A percentile compares a stretch with the other conserved stretches of the same genome.
These are phyloP conservation scores for Drosophila leonis DNA, from an alignment of 2,888 invertebrate genomes.

Conservation along the genomic window DNA sequence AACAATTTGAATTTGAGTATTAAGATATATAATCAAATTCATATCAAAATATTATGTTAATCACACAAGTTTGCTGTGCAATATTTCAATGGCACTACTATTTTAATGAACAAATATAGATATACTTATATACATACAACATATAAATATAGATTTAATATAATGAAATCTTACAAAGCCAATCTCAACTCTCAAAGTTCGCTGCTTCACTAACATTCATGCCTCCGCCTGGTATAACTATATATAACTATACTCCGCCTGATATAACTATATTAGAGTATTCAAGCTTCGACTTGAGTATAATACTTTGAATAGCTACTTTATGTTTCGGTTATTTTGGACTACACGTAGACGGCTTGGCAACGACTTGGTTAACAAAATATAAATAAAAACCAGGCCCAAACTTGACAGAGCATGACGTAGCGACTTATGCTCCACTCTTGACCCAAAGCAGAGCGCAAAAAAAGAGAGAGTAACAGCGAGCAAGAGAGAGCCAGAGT, in stretches of 20 bases:
- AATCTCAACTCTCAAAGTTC: not conserved
- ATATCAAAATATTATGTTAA: too few relatives aligned
- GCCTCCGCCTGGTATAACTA: not conserved
- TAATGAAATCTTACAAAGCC: not conserved
- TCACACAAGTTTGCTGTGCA: too few relatives aligned
- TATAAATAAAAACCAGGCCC: constrained; percentile 37
- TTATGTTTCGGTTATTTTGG: constrained; percentile 35
- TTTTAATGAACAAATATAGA: too few relatives aligned
- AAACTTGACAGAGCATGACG: constrained; percentile 58
- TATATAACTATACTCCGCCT: not conserved
- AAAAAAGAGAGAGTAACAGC: constrained; percentile 2
- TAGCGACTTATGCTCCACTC: constrained; percentile 50
- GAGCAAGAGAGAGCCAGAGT: not conserved
- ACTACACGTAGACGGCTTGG: constrained; percentile 64
- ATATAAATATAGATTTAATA: not conserved
- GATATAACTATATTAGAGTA: constrained; percentile 31
- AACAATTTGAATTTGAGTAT: too few relatives aligned
- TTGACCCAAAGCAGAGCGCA: constrained; percentile 36
- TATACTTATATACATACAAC: too few relatives aligned
- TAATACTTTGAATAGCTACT: not conserved
- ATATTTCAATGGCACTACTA: too few relatives aligned
- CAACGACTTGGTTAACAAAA: constrained; percentile 64
- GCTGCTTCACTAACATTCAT: not conserved
- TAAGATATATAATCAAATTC: too few relatives aligned
- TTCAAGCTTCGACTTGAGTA: not conserved